phyloP scores from a whole-genome alignment of 2,888 invertebrate genomes.

The Synanthedon vespiformis region DNA sequence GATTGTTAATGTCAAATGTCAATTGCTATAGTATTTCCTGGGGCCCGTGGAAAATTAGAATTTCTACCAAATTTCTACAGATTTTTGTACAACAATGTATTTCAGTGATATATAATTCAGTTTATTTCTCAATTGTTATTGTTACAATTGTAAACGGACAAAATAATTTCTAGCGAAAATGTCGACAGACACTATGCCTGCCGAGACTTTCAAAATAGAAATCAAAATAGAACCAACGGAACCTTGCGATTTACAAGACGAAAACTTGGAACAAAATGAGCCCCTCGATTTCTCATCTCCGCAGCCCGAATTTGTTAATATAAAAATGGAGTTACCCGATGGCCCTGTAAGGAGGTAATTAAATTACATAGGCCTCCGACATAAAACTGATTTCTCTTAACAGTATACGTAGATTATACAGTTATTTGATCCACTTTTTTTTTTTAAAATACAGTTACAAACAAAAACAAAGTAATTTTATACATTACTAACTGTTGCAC shows the following conservation, averaged over 20 bases:
- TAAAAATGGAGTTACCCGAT: constrained; percentile 9
- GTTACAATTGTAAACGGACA: too few relatives aligned
- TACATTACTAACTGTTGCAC: too few relatives aligned
- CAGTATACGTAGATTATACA: neutral
- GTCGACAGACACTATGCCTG: neutral
- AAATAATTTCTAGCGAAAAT: too few relatives aligned
- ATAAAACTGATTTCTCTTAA: neutral
- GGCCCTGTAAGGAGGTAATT: neutral
- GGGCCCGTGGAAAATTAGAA: too few relatives aligned
- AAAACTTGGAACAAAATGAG: neutral
- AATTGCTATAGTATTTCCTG: too few relatives aligned
- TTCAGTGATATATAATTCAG: too few relatives aligned
- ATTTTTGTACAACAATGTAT: too few relatives aligned
- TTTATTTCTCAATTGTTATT: too few relatives aligned
- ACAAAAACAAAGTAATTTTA: too few relatives aligned
- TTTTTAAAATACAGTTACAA: too few relatives aligned
- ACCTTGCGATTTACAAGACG: neutral
- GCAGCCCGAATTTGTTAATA: constrained; percentile 10
- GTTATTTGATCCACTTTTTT: neutral
- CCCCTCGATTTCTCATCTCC: neutral
- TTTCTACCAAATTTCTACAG: too few relatives aligned
- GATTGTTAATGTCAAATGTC: too few relatives aligned
- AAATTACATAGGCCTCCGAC: neutral
- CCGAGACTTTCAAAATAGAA: neutral
- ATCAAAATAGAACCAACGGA: neutral